A percentile compares a stretch with the other conserved stretches of the same genome.
These are phyloP conservation scores for Axis porcinus DNA, from an alignment of 2,113 vertebrate genomes.

Conservation along the genomic window DNA sequence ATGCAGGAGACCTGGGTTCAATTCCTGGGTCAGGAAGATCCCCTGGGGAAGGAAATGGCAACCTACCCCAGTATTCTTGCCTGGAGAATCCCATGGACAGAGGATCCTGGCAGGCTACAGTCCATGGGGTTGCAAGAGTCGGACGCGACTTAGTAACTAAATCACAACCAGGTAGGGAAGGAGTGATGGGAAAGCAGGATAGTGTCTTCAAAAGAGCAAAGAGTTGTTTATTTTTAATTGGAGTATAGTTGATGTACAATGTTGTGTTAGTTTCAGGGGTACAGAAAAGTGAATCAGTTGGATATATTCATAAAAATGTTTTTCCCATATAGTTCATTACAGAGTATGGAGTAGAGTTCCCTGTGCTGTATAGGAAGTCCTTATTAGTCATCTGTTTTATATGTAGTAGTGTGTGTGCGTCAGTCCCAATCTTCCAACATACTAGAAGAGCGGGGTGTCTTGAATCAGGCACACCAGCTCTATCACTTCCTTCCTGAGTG, in stretches of 20 bases:
- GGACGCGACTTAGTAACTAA: no score
- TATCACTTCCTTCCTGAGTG: neutral
- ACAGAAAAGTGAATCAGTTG: neutral
- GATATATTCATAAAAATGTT: neutral
- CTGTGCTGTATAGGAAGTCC: neutral
- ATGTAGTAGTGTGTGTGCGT: neutral
- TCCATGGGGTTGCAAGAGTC: no score
- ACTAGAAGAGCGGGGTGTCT: neutral
- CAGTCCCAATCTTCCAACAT: neutral
- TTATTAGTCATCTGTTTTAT: neutral
- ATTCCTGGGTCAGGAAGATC: neutral
- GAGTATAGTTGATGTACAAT: neutral
- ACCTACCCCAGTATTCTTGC: neutral
- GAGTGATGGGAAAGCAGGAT: neutral
- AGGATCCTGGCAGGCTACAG: no score
- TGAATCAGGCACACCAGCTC: neutral
- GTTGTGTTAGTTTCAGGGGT: neutral
- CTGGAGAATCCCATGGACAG: neutral
- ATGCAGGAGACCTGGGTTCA: neutral
- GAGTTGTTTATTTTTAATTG: neutral
- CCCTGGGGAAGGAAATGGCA: neutral
- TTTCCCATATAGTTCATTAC: neutral
- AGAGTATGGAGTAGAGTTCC: neutral
- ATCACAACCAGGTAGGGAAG: neutral
- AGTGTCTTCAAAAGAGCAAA: neutral